A percentile compares a stretch with the other conserved stretches of the same genome.
phyloP scores from a whole-genome alignment of 2,797 vertebrate species.

The Melopsittacus undulatus region DNA sequence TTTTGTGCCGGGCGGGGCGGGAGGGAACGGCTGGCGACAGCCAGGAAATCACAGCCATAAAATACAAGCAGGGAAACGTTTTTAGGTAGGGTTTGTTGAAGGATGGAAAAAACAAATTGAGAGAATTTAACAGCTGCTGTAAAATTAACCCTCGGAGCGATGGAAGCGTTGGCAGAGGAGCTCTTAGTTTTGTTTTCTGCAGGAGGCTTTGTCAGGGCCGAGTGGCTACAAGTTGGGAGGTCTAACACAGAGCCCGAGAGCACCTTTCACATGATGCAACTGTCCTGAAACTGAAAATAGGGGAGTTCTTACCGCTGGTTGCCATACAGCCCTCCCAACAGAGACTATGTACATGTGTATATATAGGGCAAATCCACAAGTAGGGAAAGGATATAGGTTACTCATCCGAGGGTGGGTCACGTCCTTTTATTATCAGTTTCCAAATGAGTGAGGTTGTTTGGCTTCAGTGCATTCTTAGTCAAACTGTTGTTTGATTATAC shows the following conservation, averaged over 20 bases:
- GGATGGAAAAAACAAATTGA: neutral
- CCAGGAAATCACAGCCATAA: neutral
- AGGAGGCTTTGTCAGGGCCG: neutral
- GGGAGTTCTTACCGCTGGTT: neutral
- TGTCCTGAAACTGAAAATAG: neutral
- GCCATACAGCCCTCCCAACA: neutral
- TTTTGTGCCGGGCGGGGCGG: slow-evolving; percentile 11
- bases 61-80: neutral
- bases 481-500: neutral
- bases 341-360: fast-evolving
- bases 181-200: neutral
- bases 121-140: neutral
- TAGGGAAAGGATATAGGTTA: neutral
- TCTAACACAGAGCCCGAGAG: neutral
- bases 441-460: neutral
- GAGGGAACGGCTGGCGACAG: neutral
- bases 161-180: neutral
- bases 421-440: neutral
- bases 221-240: neutral
- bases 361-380: neutral
- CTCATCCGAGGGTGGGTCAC: neutral
- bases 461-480: neutral
- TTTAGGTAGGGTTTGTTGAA: neutral
- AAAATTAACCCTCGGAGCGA: neutral
- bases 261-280: neutral